These are phyloP conservation scores for Enteromius thamalakanensis DNA, from an alignment of 2,797 vertebrate species.

Conservation along the genomic window DNA sequence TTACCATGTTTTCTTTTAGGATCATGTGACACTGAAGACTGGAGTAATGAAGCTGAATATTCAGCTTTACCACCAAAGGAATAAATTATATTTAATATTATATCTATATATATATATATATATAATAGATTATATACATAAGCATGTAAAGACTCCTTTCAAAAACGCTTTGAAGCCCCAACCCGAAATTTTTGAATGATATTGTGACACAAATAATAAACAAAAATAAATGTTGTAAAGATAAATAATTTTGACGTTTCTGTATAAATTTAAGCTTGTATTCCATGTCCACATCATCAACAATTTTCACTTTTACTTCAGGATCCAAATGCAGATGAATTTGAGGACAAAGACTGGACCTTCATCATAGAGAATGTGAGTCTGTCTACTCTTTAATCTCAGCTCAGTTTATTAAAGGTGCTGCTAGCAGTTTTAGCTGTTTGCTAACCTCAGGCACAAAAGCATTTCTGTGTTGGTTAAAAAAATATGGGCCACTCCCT, in stretches of 20 bases:
- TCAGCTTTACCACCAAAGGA: background rate
- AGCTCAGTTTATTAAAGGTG: background rate
- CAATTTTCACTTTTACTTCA: slow-evolving; percentile 56
- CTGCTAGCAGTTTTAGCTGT: background rate
- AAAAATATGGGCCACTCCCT: background rate
- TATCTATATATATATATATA: too few relatives aligned
- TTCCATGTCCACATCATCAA: background rate
- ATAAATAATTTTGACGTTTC: background rate
- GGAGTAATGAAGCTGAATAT: background rate
- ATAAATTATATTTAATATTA: background rate
- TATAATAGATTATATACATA: too few relatives aligned
- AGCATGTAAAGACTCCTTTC: background rate
- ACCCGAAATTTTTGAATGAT: background rate
- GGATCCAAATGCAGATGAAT: slow-evolving; percentile 88
- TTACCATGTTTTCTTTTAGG: background rate
- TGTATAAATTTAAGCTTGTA: background rate
- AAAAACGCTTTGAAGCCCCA: background rate
- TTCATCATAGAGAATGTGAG: slow-evolving; percentile 90
- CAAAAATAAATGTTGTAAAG: background rate
- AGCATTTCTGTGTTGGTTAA: slow-evolving; percentile 1
- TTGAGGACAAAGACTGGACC: slow-evolving; percentile 93
- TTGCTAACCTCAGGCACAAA: background rate
- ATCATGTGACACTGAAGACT: too few relatives aligned
- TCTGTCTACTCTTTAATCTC: slow-evolving; percentile 26
- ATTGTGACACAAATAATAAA: background rate